Base-by-base conservation (phyloP, 2,113 vertebrate species). In the Tetrax tetrax region DNA sequence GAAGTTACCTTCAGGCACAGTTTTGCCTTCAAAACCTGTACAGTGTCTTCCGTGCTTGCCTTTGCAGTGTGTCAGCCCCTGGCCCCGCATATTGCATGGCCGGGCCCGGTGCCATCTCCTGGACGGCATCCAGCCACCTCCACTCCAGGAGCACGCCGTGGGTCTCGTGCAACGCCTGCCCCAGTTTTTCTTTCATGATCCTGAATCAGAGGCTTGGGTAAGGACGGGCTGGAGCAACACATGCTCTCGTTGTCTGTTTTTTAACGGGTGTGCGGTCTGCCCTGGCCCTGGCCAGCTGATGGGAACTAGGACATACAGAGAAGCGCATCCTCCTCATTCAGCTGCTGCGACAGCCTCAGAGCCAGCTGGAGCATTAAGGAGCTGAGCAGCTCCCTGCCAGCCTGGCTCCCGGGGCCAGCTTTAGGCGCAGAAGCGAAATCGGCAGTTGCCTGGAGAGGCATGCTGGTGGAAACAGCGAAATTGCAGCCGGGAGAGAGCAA, bases 291-390 rank as follows among this genome's bases (percentile, higher is more conserved):
- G 90, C 51, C 93, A 87, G 91, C 80, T 61, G 86, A 87, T 96
- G 95, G 95, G 96, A 97, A 96, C 94, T 95, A 57, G 96, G 95
- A 64, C 94, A 84, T 43, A 83, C 92, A 37, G 80, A 65, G 84
- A 45, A 82, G 23, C 4, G 74, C 24, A 3, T 83, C 81, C 92
- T 59, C 31, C 81, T 70, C 50, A 3, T 43, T 86, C 95, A 93
- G 89, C 92, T 95, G 96, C 90, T 64, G 71, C 6, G 27, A 48
- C 1, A 60, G 76, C 76, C 82, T 57, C 0, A 0, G 31, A 87
- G 94, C 89, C 95, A 96, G 92, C 90, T 93, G 93, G 95, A 88
- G 79, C 85, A 3, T 35, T 50, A 9, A 61, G 91, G 72, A 89
- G 71, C 80, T 1, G 0, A 69, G 78, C 87, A 83, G 59, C 87